Base-by-base conservation (phyloP, 1,140 invertebrate species). In the Amyelois transitella region DNA sequence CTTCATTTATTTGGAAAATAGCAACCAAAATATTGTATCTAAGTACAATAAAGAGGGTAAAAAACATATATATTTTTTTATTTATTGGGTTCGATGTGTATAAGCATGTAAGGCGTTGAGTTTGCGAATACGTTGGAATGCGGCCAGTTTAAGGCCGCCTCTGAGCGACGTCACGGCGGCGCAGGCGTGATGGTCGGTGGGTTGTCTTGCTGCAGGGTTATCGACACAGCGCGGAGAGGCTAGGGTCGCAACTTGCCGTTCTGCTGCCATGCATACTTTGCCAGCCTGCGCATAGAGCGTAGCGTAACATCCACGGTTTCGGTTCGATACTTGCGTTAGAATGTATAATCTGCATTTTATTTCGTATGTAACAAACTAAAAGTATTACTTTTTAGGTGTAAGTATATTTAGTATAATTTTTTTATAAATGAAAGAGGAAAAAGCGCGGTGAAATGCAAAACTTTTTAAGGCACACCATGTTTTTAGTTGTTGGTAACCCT, bases 161-260 rank as follows among this genome's bases (percentile, higher is more conserved):
- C 58, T 71, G 67, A 52, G 69, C 80, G 77, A 71, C 77, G 75
- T 60, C 66, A 54, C 72, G 7, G 43, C 61, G 54, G 56, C 78
- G 80, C 81, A 84, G 72, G 80, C 79, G 79, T 76, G 76, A 76
- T 77, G 64, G 51, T 62, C 60, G 80, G 75, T 74, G 75, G 70
- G 72, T 72, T 72, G 78, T 75, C 70, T 14, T 75, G 66, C 69
- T 75, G 64, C 80, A 82, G 80, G 83, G 83, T 84, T 86, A 86
- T 86, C 83, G 83, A 86, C 83, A 84, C 81, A 80, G 50, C 61
- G 66, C 66, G 64, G 75, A 76, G 74, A 72, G 73, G 72, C 75
- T 80, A 82, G 79, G 78, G 77, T 82, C 82, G 74, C 48, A 67
- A 73, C 66, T 68, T 64, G 56, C 43, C 51, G 43, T 53, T 51